Conservation (phyloP, 2,113 vertebrate genomes). For the Calonectris borealis region DNA sequence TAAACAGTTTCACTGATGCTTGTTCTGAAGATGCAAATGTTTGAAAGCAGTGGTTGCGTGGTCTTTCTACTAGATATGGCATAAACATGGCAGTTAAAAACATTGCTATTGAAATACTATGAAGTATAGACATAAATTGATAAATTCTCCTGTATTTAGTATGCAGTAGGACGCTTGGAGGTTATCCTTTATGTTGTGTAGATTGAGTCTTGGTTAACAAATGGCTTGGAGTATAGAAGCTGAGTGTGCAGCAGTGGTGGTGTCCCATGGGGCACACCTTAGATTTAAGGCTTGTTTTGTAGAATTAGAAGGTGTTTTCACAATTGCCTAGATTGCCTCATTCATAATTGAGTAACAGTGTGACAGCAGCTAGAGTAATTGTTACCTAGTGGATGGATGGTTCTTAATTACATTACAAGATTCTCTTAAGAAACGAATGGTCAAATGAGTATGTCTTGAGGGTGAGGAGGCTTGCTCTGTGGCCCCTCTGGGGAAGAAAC, state of each 20-base stretch:
- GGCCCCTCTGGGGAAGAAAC: not conserved
- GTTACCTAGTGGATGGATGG: not conserved
- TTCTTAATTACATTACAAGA: not conserved
- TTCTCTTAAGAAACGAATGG: not conserved
- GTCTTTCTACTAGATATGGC: not conserved
- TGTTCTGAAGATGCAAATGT: not conserved
- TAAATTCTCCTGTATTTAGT: not conserved
- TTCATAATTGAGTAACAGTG: constrained; percentile 37
- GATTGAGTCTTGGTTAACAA: not conserved
- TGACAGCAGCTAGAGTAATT: constrained; percentile 14
- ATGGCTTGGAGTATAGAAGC: not conserved
- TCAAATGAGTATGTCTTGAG: not conserved
- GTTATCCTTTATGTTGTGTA: not conserved
- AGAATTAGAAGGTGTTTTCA: constrained; percentile 19
- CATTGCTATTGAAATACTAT: not conserved
- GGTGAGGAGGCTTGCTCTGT: not conserved
- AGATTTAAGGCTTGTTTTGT: constrained; percentile 1
- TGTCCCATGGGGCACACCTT: not conserved
- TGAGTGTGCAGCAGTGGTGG: not conserved
- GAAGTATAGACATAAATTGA: not conserved
- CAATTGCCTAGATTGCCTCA: not conserved
- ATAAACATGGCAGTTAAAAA: not conserved
- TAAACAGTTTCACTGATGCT: not conserved
- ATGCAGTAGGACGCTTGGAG: not conserved
- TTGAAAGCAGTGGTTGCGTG: not conserved